These are phyloP conservation scores for Malurus cyaneus DNA, from an alignment of 2,113 vertebrate genomes.

Conservation along the genomic window DNA sequence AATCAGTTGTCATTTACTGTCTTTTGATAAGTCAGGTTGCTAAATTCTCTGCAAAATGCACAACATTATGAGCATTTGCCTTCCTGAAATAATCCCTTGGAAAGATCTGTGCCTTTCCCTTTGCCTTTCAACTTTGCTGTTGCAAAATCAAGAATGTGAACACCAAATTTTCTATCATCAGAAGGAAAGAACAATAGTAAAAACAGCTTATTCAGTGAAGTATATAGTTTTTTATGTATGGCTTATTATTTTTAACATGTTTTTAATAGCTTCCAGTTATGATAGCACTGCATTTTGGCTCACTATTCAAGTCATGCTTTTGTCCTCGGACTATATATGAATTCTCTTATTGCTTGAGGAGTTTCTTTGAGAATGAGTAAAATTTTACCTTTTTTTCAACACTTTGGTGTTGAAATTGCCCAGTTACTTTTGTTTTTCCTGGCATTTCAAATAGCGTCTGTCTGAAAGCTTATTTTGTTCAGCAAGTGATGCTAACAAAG, in stretches of 20 bases:
- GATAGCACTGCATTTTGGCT: background rate
- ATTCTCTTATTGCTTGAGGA: background rate
- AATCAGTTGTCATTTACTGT: background rate
- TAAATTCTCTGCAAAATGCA: background rate
- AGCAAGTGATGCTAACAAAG: background rate
- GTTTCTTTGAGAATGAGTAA: background rate
- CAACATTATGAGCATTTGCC: background rate
- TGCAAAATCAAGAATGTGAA: background rate
- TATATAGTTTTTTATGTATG: background rate
- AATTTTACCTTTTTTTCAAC: background rate
- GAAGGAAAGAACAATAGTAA: background rate
- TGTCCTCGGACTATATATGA: background rate
- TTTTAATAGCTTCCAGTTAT: background rate
- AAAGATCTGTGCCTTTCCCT: background rate
- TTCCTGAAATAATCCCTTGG: background rate
- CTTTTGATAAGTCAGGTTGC: background rate
- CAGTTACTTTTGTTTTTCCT: background rate
- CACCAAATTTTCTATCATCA: background rate
- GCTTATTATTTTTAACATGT: background rate
- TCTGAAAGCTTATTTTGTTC: background rate
- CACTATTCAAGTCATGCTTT: background rate
- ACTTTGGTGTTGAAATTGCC: background rate
- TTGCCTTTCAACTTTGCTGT: background rate
- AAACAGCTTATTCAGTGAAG: background rate
- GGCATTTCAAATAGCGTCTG: background rate